Evolutionary conservation across 2,797 vertebrate species (phyloP), one percentile per base, ranked within the genome.

Genomic region (Momotus momota): DNA sequence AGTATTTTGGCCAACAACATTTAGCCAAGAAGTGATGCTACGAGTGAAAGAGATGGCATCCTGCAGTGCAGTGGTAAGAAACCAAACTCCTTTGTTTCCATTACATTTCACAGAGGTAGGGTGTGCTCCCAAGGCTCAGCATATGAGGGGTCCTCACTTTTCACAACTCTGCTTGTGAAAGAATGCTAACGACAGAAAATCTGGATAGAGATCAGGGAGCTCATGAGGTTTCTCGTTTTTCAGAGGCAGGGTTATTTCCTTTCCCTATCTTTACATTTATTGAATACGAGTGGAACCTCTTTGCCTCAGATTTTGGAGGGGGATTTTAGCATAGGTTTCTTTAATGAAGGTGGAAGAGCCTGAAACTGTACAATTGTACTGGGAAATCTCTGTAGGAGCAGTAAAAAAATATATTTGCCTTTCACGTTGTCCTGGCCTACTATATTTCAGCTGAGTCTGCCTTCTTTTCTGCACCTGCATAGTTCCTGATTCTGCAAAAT

Each of bases 1-100:
- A 96, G 99, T 99, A 75, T 99, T 99, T 97, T 99, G 99, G 99
- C 99, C 99, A 40, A 99, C 99, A 45, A 99, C 99, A 0, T 99
- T 99, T 97, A 99, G 99, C 96, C 99, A 99, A 97, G 99, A 99
- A 97, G 99, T 99, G 86, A 99, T 99, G 99, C 97, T 99, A 48
- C 98, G 99, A 29, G 99, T 99, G 94, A 99, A 99, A 94, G 99
- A 99, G 98, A 99, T 99, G 99, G 99, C 99, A 0, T 98, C 99
- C 38, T 99, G 99, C 98, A 99, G 98, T 38, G 98, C 99, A 11
- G 98, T 99, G 99, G 99, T 99, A 98, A 97, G 99, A 97, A 81
- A 78, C 71, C 40, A 18, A 67, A 60, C 10, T 16, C 31, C 26
- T 62, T 54, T 60, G 64, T 65, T 40, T 33, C 48, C 64, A n/a